Conservation (phyloP, 2,113 vertebrate species). For the Egretta garzetta region DNA sequence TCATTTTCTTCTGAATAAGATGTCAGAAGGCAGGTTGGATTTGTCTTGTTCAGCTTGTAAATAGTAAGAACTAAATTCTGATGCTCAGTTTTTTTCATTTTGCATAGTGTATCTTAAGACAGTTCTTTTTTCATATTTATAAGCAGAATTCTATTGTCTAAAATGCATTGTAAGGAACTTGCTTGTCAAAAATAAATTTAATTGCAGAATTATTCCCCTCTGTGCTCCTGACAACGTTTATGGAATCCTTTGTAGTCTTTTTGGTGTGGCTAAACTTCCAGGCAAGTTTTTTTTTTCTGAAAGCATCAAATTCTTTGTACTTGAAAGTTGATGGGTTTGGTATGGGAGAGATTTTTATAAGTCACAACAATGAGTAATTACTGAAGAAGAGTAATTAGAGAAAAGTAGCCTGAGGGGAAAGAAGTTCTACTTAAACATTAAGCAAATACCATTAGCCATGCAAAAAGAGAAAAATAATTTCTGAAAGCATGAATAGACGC, state of each 20-base stretch:
- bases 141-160: neutral
- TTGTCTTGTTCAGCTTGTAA: neutral
- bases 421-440: conserved; percentile 48
- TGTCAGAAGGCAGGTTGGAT: neutral
- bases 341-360: neutral
- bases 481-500: neutral
- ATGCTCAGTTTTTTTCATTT: conserved; percentile 7
- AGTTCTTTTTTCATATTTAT: conserved; percentile 41
- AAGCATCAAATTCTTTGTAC: neutral
- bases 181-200: neutral
- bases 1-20: conserved; percentile 23
- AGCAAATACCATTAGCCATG: conserved; percentile 7
- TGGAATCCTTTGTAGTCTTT: neutral
- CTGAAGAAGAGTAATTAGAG: conserved; percentile 54
- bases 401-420: conserved; percentile 51
- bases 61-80: neutral
- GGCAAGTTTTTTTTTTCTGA: neutral
- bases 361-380: conserved; percentile 50
- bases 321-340: neutral
- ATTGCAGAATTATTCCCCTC: neutral
- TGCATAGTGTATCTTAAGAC: neutral
- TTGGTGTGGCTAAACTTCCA: neutral
- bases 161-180: conserved; percentile 11
- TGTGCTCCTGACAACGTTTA: neutral
- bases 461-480: neutral